Conservation (phyloP, 2,113 vertebrate genomes). For the Eupsittula cactorum region DNA sequence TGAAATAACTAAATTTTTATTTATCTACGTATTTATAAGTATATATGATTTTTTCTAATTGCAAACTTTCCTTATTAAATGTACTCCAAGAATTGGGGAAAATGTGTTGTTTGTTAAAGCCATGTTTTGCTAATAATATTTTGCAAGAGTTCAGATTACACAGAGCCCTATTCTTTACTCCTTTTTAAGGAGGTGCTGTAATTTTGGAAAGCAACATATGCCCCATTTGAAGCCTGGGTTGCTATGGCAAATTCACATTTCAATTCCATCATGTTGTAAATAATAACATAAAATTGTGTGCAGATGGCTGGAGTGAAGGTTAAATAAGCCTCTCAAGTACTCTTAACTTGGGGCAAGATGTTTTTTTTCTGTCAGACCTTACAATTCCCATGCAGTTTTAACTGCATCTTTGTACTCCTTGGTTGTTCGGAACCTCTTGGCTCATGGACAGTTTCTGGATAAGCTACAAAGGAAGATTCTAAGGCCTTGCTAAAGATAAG, state of each 20-base stretch:
- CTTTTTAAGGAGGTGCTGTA: neutral
- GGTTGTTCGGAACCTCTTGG: neutral
- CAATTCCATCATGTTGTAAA: constrained; percentile 24
- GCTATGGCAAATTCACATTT: constrained; percentile 35
- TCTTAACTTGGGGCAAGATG: neutral
- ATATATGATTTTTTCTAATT: neutral
- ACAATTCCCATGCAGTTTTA: neutral
- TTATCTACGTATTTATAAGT: neutral
- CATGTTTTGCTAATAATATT: neutral
- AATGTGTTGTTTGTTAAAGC: constrained; percentile 39
- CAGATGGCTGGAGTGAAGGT: neutral
- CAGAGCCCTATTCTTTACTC: neutral
- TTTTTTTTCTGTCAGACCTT: neutral
- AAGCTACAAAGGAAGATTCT: neutral
- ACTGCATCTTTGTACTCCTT: neutral
- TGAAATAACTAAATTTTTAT: neutral
- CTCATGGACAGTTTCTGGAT: neutral
- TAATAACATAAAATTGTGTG: neutral
- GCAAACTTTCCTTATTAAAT: neutral
- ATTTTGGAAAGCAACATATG: neutral
- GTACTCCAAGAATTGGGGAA: neutral
- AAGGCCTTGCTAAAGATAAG: neutral
- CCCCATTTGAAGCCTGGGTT: neutral
- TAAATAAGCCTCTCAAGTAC: neutral
- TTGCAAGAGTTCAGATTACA: neutral